Evolutionary conservation across 2,797 vertebrate species (phyloP).

Genomic region (Anas georgica): DNA sequence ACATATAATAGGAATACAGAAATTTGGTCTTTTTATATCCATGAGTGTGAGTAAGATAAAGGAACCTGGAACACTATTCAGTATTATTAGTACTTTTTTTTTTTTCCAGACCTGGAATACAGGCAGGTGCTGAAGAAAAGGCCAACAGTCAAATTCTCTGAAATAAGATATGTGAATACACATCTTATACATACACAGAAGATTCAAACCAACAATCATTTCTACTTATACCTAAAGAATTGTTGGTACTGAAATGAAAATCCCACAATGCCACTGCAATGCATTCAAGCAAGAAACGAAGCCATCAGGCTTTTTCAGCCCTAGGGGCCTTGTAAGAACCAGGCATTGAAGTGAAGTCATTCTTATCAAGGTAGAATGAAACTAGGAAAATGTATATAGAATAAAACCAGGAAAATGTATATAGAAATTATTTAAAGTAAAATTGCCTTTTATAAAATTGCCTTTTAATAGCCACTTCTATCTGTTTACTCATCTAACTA

Average conservation of each 20-base stretch:
- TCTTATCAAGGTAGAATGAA: constrained; percentile 2
- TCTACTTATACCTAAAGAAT: neutral
- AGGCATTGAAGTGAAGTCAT: neutral
- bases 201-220: neutral
- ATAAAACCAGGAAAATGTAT: neutral
- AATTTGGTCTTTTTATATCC: neutral
- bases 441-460: neutral
- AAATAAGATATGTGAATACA: neutral
- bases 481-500: neutral
- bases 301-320: neutral
- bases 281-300: neutral
- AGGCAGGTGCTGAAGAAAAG: neutral
- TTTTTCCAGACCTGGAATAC: neutral
- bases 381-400: neutral
- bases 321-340: neutral
- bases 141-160: neutral
- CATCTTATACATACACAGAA: too few species aligned
- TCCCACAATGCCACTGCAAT: neutral
- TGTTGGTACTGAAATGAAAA: neutral
- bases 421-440: neutral
- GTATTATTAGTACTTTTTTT: neutral
- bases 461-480: neutral
- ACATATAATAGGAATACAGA: neutral
- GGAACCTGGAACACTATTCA: neutral
- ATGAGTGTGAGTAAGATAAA: neutral